A percentile compares a stretch with the other conserved stretches of the same genome.
Evolutionary conservation across 2,113 vertebrate species (phyloP).

Genomic region (Pungitius pungitius): DNA sequence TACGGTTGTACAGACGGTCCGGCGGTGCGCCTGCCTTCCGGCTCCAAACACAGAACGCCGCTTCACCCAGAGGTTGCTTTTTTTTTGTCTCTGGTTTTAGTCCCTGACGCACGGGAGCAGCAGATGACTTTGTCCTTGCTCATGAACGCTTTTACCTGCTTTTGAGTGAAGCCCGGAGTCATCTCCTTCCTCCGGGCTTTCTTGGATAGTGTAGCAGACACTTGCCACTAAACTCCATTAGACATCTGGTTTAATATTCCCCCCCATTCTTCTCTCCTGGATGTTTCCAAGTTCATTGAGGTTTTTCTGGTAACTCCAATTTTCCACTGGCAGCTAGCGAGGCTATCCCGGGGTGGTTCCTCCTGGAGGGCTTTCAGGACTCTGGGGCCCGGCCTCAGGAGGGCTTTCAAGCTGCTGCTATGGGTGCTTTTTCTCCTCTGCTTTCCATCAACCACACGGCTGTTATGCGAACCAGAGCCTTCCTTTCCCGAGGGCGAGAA

Average conservation of each 20-base stretch:
- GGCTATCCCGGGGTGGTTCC: constrained; percentile 86
- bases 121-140: constrained; percentile 19
- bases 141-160: constrained; percentile 54
- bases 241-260: constrained; percentile 86
- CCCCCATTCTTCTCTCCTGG: constrained; percentile 76
- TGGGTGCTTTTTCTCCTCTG: constrained; percentile 70
- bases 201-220: constrained; percentile 79
- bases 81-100: constrained; percentile 57
- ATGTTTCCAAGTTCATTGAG: constrained; percentile 84
- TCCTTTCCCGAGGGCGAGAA: constrained; percentile 34
- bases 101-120: constrained; percentile 5
- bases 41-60: constrained; percentile 75
- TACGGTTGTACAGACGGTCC: constrained; percentile 68
- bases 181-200: constrained; percentile 42
- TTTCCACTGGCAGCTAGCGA: constrained; percentile 85
- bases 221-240: constrained; percentile 85
- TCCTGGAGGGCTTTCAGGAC: constrained; percentile 79
- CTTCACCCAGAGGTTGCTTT: constrained; percentile 70
- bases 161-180: constrained; percentile 10
- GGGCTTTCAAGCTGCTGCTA: constrained; percentile 67
- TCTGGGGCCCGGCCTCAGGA: constrained; percentile 73
- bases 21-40: constrained; percentile 60
- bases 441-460: constrained; percentile 64
- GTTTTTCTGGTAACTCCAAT: constrained; percentile 86
- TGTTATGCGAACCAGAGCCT: constrained; percentile 47